Evolutionary conservation across 2,113 vertebrate genomes (phyloP).

Genomic region (Paradoxurus hermaphroditus): DNA sequence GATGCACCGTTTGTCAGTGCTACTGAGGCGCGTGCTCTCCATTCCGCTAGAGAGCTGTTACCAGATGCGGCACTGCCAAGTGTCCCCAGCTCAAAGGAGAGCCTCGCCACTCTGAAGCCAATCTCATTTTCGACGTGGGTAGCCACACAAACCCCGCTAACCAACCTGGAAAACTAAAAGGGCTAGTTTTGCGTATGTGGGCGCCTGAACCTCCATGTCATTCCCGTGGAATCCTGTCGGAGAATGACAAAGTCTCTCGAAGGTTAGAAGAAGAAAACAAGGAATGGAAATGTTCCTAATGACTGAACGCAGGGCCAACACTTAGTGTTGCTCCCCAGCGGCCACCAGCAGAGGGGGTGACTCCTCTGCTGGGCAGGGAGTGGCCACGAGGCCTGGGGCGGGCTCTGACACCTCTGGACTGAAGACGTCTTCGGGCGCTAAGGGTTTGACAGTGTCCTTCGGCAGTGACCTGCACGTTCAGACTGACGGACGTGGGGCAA

Average conservation of each 20-base stretch:
- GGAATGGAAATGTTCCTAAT: neutral
- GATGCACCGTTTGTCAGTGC: fast-evolving
- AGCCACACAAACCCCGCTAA: neutral
- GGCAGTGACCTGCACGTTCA: neutral
- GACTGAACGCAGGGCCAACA: neutral
- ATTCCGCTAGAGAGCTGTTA: fast-evolving
- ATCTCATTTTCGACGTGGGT: neutral
- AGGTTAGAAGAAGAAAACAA: neutral
- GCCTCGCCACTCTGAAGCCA: neutral
- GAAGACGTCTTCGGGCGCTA: neutral
- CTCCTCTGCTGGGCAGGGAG: neutral
- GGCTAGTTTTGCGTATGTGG: neutral
- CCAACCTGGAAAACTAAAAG: neutral
- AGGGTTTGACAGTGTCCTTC: neutral
- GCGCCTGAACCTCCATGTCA: neutral
- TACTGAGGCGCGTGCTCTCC: fast-evolving
- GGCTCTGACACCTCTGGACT: neutral
- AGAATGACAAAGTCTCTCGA: neutral
- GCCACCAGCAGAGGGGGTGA: neutral
- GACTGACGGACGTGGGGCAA: neutral
- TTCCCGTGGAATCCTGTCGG: neutral
- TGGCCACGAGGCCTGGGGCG: no score
- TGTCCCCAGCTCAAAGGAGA: neutral
- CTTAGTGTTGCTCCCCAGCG: neutral
- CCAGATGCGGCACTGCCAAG: neutral